Evolutionary conservation across 2,113 vertebrate species (phyloP), one percentile per base, ranked within the genome.

Genomic region (Alaudala cheleensis): DNA sequence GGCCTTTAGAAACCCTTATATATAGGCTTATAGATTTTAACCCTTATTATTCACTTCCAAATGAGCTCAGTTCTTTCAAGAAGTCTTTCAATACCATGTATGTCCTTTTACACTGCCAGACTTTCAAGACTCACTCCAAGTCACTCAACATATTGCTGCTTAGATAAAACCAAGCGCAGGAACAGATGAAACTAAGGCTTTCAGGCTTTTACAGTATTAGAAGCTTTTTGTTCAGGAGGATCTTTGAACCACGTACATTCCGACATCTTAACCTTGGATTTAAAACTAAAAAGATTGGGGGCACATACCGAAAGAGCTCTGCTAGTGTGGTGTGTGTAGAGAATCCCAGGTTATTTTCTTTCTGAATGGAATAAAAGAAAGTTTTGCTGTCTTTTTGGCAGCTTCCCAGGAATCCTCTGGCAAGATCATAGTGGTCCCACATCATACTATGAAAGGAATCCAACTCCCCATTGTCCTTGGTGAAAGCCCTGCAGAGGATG

Each of bases 221-320:
- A 82, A 88, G 58, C 45, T 73, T 93, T 96, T 92, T 94, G 67
- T 83, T 92, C 50, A 39, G 33, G 50, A 94, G 29, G n/a, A 73
- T 77, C 79, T 86, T 86, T 86, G 67, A 95, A 78, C 67, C 62
- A 72, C 2, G 10, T 39, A 54, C 22, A 40, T 90, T 90, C 71
- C 50, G 47, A 86, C 76, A 94, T 88, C 80, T 94, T 92, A 92
- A 94, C 86, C 82, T 92, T 92, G 71, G 60, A 92, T 90, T 92
- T 86, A 83, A 93, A 83, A 71, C 71, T 60, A 74, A 58, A 88
- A 90, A 62, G 71, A 45, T 0, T 40, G 19, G 64, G 85, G 94
- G 67, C 88, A 94, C 2, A 5, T 62, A 62, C 54, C 77, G 74
- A 86, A 92, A 90, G 76, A 90, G 12, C 73, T 88, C 64, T 78